A percentile compares a stretch with the other conserved stretches of the same genome.
phyloP scores from a whole-genome alignment of 2,797 vertebrate species.

The Dryobates pubescens region DNA sequence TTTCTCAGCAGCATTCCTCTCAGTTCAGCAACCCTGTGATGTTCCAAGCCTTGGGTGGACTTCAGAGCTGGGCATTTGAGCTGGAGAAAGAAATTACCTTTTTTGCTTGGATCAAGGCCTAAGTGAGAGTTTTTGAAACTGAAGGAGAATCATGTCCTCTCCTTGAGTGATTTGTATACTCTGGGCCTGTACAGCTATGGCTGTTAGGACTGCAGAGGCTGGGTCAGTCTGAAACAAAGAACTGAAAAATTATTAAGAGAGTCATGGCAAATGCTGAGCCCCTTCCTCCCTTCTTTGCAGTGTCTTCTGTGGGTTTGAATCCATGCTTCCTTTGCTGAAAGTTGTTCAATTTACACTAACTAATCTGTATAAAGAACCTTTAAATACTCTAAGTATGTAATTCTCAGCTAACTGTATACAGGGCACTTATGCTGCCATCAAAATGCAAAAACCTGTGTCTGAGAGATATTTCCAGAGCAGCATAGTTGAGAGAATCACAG shows the following conservation, averaged over 20 bases:
- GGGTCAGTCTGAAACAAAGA: not conserved
- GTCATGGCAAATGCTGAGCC: not conserved
- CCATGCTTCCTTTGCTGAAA: not conserved
- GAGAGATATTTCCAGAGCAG: not conserved
- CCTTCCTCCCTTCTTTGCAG: rapidly evolving
- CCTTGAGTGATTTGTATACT: not conserved
- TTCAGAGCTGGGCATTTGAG: too few species aligned
- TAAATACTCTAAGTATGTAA: not conserved
- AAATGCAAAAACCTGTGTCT: not conserved
- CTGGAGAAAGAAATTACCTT: too few species aligned
- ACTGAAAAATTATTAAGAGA: not conserved
- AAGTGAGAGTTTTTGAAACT: not conserved
- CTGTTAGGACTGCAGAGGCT: not conserved
- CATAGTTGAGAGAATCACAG: not conserved
- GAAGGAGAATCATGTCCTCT: not conserved
- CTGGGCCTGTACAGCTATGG: not conserved
- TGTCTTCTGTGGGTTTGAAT: not conserved
- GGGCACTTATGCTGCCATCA: not conserved
- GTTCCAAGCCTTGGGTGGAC: too few species aligned
- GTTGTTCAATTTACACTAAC: not conserved
- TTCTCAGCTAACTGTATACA: not conserved
- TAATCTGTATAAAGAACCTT: not conserved
- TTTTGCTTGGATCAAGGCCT: too few species aligned
- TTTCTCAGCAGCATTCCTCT: too few species aligned
- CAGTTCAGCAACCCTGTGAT: too few species aligned